These are phyloP conservation scores for Nipponia nippon DNA, from an alignment of 2,113 vertebrate species.

Conservation along the genomic window DNA sequence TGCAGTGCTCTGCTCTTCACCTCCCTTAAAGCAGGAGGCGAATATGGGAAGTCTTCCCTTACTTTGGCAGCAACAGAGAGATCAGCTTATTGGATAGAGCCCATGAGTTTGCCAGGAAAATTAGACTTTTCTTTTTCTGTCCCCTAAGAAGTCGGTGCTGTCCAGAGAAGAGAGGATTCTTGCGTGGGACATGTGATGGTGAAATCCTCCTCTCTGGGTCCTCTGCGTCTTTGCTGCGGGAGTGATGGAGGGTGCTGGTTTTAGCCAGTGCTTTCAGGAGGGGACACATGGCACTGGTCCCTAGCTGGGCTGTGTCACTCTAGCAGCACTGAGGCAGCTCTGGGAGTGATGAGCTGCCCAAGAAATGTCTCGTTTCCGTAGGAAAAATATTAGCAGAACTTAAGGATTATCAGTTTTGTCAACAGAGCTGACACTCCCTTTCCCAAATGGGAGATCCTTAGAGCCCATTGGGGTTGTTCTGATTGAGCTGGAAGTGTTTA, in stretches of 20 bases:
- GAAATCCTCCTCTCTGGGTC: not conserved
- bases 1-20: not conserved
- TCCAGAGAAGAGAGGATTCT: not conserved
- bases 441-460: not conserved
- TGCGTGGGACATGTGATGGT: not conserved
- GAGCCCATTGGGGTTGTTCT: not conserved
- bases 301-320: not conserved
- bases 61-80: not conserved
- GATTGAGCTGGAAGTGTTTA: not conserved
- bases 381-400: not conserved
- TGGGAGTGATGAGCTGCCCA: not conserved
- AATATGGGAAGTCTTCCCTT: not conserved
- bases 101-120: not conserved
- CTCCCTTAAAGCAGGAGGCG: not conserved
- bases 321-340: not conserved
- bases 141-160: not conserved
- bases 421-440: not conserved
- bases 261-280: not conserved
- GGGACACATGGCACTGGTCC: not conserved
- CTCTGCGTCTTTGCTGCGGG: not conserved
- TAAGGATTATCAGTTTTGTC: not conserved
- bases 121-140: not conserved
- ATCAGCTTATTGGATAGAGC: rapidly evolving
- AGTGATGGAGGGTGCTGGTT: not conserved
- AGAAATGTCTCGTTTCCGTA: not conserved